Base-by-base conservation (phyloP, 2,113 vertebrate genomes). In the Sclerurus mexicanus region DNA sequence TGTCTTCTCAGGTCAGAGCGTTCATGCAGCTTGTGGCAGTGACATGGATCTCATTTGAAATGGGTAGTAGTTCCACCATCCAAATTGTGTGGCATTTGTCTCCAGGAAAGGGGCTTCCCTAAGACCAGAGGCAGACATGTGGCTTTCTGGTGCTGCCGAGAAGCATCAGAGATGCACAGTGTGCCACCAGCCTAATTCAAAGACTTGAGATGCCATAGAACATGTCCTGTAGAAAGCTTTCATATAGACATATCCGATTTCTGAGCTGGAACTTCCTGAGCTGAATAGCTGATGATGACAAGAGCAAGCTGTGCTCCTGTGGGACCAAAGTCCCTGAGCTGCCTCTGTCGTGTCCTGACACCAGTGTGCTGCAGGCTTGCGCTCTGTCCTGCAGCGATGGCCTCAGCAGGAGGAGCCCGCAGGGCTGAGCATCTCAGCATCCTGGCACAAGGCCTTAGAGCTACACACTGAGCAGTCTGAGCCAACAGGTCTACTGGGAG, bases 191-290 rank as follows among this genome's bases (percentile, higher is more conserved):
- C 16, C 39, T 22, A 3, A 46, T 39, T 5, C 13, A 55, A 68
- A 59, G 49, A 19, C 13, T 9, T 47, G 35, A 69, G 73, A 49
- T 72, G 53, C 31, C 12, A 2, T 4, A 27, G 37, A 52, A 12
- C 30, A 37, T 1, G 0, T 46, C 28, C n/a, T 59, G 1, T 35
- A 35, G n/a, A 59, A 59, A n/a, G 0, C 23, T 59, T 71, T 87
- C 16, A 46, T 39, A 0, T 4, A 46, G 59, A 40, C 15, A 2
- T 0, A 0, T 12, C 27, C 40, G 35, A 23, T 52, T 85, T 66
- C 67, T 73, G 47, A 91, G 37, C 27, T 49, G 67, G 7, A n/a
- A 10, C 42, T 50, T 55, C 20, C 30, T 35, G 55, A 68, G 46
- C 46, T 44, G 12, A 79, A 10, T 16, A 21, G 21, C 87, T 73